phyloP scores from a whole-genome alignment of 2,888 invertebrate species.

The Troilus luridus region DNA sequence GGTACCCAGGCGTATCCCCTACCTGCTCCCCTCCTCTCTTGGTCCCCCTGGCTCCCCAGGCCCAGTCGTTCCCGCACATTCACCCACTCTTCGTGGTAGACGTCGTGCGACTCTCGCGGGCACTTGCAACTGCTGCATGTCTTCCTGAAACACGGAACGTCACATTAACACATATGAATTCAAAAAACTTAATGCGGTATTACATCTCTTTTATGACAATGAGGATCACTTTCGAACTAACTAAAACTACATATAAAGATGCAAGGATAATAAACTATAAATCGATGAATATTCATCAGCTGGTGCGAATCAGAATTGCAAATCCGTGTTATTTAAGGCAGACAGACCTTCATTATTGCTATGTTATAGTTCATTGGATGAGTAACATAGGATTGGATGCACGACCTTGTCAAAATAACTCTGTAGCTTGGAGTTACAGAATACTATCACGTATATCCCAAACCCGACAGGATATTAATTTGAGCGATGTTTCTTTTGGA shows the following conservation, averaged over 20 bases:
- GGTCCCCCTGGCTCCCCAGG: slow-evolving; percentile 73
- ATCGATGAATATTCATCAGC: neutral
- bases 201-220: neutral
- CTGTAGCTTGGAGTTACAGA: neutral
- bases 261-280: neutral
- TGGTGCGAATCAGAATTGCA: neutral
- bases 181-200: neutral
- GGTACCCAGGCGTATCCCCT: slow-evolving; percentile 83
- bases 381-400: neutral
- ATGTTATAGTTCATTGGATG: neutral
- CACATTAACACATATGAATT: neutral
- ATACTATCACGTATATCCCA: too few species aligned
- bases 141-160: slow-evolving; percentile 77
- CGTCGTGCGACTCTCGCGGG: slow-evolving; percentile 89
- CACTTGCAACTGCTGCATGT: slow-evolving; percentile 95
- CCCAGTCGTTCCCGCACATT: slow-evolving; percentile 83
- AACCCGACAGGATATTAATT: too few species aligned
- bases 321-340: neutral
- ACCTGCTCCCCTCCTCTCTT: slow-evolving; percentile 71
- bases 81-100: slow-evolving; percentile 89
- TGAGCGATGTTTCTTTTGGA: too few species aligned
- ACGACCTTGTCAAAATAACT: neutral
- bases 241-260: neutral
- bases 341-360: neutral
- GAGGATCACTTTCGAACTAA: neutral